These are phyloP conservation scores for Cerceris rybyensis DNA, from an alignment of 2,888 invertebrate genomes.

Conservation along the genomic window DNA sequence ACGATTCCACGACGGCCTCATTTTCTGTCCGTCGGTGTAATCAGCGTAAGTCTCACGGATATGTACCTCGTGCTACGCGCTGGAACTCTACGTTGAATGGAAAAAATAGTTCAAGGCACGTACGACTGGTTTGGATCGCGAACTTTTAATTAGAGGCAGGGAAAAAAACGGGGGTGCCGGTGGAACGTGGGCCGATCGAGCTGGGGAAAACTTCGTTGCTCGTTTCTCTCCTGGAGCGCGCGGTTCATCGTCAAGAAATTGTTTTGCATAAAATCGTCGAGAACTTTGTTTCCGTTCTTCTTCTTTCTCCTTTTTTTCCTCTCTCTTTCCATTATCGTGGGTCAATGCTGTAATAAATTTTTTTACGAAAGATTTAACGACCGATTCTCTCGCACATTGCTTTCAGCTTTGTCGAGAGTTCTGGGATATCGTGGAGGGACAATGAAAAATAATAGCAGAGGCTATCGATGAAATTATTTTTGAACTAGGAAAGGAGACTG, in stretches of 20 bases:
- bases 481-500: neutral
- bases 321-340: constrained; percentile 5
- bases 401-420: neutral
- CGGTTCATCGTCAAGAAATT: constrained; percentile 6
- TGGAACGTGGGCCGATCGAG: constrained; percentile 21
- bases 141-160: constrained; percentile 70
- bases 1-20: constrained; percentile 35
- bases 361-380: constrained; percentile 16
- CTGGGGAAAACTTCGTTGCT: constrained; percentile 35
- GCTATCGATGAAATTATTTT: neutral
- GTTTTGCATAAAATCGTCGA: neutral
- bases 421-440: neutral
- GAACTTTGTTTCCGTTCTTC: neutral
- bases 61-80: constrained; percentile 14
- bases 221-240: constrained; percentile 32
- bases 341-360: neutral
- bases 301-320: neutral
- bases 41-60: constrained; percentile 39
- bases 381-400: neutral
- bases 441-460: neutral
- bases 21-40: constrained; percentile 48
- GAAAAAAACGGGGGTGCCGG: constrained; percentile 16
- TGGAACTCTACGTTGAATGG: constrained; percentile 34
- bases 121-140: constrained; percentile 60
- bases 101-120: constrained; percentile 50